Conservation (phyloP, 2,888 invertebrate species). For the Phrixothrix hirtus region DNA sequence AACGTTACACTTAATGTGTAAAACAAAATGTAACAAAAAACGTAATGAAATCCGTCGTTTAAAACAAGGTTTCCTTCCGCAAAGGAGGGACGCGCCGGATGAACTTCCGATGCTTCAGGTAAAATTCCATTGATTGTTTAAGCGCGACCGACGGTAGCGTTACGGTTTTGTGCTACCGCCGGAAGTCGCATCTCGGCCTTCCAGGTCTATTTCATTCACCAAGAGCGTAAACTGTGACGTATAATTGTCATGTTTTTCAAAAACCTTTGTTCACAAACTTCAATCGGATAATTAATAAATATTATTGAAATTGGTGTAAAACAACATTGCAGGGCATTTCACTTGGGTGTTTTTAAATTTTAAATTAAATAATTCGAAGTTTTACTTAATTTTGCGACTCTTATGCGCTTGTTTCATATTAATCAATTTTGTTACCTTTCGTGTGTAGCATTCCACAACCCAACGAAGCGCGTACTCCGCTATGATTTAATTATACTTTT, state of each 20-base stretch:
- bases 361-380: too few relatives aligned
- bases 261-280: not conserved
- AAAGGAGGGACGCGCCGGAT: slow-evolving; percentile 27
- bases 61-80: slow-evolving; percentile 24
- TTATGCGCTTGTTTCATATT: too few relatives aligned
- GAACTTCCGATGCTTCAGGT: slow-evolving; percentile 27
- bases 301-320: not conserved
- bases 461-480: too few relatives aligned
- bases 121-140: slow-evolving; percentile 22
- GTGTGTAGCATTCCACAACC: too few relatives aligned
- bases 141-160: slow-evolving; percentile 14
- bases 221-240: slow-evolving; percentile 20
- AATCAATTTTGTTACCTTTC: too few relatives aligned
- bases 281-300: too few relatives aligned
- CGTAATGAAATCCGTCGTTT: not conserved
- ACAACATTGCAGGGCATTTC: not conserved
- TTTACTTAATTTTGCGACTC: too few relatives aligned
- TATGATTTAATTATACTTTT: too few relatives aligned
- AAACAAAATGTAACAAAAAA: too few relatives aligned
- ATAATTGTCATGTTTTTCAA: slow-evolving; percentile 4
- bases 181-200: slow-evolving; percentile 24
- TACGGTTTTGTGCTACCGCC: slow-evolving; percentile 21
- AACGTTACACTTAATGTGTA: too few relatives aligned
- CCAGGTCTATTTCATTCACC: slow-evolving; percentile 18
- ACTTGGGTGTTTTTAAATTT: not conserved